Conservation (phyloP, 1,140 invertebrate genomes). For the Charaxes varanes region DNA sequence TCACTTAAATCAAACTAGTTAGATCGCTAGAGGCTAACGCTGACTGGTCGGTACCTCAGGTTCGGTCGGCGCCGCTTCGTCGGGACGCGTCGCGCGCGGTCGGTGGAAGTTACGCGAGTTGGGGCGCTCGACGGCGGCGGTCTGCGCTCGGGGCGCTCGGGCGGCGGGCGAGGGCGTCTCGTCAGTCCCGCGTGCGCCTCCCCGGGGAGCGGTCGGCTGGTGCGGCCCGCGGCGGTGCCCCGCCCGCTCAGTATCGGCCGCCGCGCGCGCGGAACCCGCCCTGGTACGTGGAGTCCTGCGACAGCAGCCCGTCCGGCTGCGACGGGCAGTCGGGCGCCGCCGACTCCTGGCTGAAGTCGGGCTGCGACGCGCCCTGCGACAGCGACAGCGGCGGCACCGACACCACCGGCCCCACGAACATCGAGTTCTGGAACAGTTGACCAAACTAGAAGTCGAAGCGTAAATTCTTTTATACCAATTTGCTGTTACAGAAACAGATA, state of each 20-base stretch:
- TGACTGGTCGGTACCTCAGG: constrained; percentile 20
- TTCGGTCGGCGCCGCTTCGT: constrained; percentile 17
- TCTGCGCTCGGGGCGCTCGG: constrained; percentile 12
- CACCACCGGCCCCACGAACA: constrained; percentile 84
- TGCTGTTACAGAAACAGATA: too few species aligned
- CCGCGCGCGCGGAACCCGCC: constrained; percentile 79
- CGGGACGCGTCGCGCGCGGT: constrained; percentile 4
- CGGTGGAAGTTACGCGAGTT: too few species aligned
- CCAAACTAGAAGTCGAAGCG: not conserved
- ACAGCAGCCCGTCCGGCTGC: constrained; percentile 94
- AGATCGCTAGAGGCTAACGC: constrained; percentile 24
- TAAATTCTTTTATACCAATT: too few species aligned
- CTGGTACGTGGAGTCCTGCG: constrained; percentile 96
- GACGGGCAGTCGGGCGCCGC: constrained; percentile 93
- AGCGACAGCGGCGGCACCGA: constrained; percentile 81
- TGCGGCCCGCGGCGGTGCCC: constrained; percentile 40
- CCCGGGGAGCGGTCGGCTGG: constrained; percentile 21
- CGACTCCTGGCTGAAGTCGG: constrained; percentile 91
- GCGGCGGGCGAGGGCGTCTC: constrained; percentile 18
- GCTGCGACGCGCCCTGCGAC: constrained; percentile 86
- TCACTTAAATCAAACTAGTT: constrained; percentile 26
- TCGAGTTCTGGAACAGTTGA: constrained; percentile 79
- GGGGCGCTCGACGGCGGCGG: constrained; percentile 11
- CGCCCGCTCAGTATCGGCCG: constrained; percentile 77
- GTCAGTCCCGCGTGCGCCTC: constrained; percentile 31